Evolutionary conservation across 2,113 vertebrate species (phyloP).

Genomic region (Gobiocypris rarus): DNA sequence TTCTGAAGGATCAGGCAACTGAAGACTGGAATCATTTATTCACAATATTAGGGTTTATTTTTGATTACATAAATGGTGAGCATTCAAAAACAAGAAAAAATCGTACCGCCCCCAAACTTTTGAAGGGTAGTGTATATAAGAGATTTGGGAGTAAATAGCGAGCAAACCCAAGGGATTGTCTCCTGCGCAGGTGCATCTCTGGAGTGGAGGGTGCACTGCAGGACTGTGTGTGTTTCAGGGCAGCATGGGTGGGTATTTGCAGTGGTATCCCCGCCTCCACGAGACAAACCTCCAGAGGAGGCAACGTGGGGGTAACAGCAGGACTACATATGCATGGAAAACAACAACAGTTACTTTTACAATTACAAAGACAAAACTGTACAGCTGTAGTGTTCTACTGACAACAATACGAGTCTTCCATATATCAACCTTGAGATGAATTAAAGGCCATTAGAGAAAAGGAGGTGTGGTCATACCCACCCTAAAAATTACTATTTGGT

Average conservation of each 20-base stretch:
- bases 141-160: background rate
- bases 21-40: background rate
- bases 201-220: constrained; percentile 82
- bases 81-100: background rate
- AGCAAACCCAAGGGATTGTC: constrained; percentile 79
- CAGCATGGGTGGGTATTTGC: constrained; percentile 65
- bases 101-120: background rate
- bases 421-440: background rate
- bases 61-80: background rate
- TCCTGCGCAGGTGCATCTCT: constrained; percentile 78
- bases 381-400: background rate
- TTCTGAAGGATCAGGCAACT: background rate
- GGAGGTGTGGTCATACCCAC: constrained; percentile 23
- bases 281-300: constrained; percentile 69
- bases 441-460: constrained; percentile 19
- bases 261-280: constrained; percentile 61
- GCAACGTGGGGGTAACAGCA: constrained; percentile 69
- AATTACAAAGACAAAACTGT: background rate
- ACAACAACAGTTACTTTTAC: constrained; percentile 7
- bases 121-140: background rate
- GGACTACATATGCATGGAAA: constrained; percentile 67
- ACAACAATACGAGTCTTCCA: background rate
- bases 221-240: constrained; percentile 70
- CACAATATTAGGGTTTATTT: background rate
- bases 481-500: constrained; percentile 28